phyloP scores from a whole-genome alignment of 2,113 vertebrate genomes.

The Morphnarchus princeps region DNA sequence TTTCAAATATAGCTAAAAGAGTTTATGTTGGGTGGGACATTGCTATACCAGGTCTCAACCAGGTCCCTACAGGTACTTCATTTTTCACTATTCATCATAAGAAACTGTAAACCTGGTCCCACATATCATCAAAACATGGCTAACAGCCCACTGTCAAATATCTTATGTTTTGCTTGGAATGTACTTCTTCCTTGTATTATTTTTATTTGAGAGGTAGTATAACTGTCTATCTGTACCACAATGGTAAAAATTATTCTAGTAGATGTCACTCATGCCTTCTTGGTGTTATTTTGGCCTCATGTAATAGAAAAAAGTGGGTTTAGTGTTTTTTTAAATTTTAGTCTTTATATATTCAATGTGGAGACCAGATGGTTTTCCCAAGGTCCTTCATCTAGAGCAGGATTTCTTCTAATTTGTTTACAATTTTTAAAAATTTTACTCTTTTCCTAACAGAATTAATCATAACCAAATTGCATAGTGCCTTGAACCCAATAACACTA shows the following conservation, averaged over 20 bases:
- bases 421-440: not conserved
- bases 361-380: not conserved
- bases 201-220: not conserved
- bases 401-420: not conserved
- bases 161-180: not conserved
- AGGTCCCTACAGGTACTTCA: not conserved
- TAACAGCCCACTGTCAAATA: not conserved
- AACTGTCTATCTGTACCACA: not conserved
- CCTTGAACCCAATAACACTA: not conserved
- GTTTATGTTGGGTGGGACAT: not conserved
- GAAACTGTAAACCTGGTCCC: not conserved
- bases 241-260: not conserved
- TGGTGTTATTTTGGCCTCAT: not conserved
- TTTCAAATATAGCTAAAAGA: not conserved
- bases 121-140: not conserved
- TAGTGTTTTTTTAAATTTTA: not conserved
- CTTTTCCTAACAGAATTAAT: not conserved
- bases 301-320: not conserved
- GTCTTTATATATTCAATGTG: not conserved
- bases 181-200: not conserved
- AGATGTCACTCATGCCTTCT: not conserved
- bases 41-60: not conserved
- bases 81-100: not conserved
- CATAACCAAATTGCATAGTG: not conserved
- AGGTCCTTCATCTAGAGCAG: not conserved